Conservation (phyloP, 1,140 invertebrate genomes). For the Pentalonia nigronervosa region DNA sequence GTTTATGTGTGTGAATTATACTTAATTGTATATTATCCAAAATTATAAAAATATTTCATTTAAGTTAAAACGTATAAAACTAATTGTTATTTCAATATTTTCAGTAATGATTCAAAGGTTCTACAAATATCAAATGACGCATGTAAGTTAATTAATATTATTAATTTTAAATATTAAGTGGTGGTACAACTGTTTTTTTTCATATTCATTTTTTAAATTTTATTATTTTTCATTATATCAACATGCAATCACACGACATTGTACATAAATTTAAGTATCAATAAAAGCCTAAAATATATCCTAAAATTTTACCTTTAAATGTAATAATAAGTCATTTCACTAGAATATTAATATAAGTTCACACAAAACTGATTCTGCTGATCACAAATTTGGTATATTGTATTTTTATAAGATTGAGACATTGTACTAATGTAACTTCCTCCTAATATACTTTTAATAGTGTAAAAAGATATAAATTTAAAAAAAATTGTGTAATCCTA, state of each 20-base stretch:
- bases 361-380: not conserved
- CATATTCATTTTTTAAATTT: not conserved
- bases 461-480: too few species aligned
- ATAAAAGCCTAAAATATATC: not conserved
- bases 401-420: too few species aligned
- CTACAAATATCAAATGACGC: conserved; percentile 11
- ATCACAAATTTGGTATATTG: too few species aligned
- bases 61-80: not conserved
- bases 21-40: not conserved
- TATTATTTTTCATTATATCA: not conserved
- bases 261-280: not conserved
- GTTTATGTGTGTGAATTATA: not conserved
- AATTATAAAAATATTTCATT: not conserved
- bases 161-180: too few species aligned
- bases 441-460: too few species aligned
- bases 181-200: not conserved
- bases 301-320: not conserved
- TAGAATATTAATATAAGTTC: too few species aligned
- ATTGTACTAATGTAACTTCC: too few species aligned
- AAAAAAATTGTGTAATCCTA: too few species aligned
- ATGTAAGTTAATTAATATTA: conserved; percentile 31
- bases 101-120: conserved; percentile 40
- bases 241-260: not conserved
- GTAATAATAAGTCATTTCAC: not conserved
- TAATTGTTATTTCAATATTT: conserved; percentile 37